Percentiles rank a stretch among this genome's conserved stretches.
Conservation (phyloP, 1,140 invertebrate genomes). For the Drosophila orena region DNA sequence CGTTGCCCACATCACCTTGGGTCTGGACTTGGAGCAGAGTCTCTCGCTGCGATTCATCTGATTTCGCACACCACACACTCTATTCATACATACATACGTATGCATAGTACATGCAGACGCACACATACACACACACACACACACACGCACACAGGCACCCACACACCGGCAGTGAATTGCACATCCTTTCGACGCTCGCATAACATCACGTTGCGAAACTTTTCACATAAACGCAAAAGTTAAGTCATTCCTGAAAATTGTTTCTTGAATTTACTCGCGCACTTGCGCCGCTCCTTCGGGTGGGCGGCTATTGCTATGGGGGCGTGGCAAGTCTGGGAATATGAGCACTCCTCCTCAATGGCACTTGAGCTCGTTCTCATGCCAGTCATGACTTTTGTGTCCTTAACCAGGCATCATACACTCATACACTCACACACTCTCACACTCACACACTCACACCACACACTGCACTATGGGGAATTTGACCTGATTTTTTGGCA, state of each 20-base stretch:
- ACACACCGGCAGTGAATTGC: conserved; percentile 39
- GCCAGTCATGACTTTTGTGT: conserved; percentile 52
- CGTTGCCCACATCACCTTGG: conserved; percentile 47
- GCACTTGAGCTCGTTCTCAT: conserved; percentile 44
- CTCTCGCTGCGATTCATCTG: conserved; percentile 51
- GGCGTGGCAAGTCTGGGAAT: conserved; percentile 29
- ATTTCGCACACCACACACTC: neutral
- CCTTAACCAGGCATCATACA: conserved; percentile 40
- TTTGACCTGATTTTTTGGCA: no score
- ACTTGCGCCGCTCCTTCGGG: conserved; percentile 41
- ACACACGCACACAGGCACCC: neutral
- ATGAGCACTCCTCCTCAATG: conserved; percentile 55
- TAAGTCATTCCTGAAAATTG: conserved; percentile 83
- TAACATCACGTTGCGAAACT: conserved; percentile 80
- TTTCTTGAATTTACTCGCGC: conserved; percentile 81
- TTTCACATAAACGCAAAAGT: conserved; percentile 83
- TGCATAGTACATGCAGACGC: neutral
- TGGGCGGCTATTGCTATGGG: neutral
- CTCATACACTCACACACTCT: neutral
- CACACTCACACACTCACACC: no score
- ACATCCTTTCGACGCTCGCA: conserved; percentile 63
- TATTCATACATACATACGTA: no score
- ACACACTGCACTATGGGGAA: no score
- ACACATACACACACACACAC: neutral
- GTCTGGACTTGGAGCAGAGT: conserved; percentile 52